Conservation (phyloP, 1,140 invertebrate species). For the Macrocentrus cingulum region DNA sequence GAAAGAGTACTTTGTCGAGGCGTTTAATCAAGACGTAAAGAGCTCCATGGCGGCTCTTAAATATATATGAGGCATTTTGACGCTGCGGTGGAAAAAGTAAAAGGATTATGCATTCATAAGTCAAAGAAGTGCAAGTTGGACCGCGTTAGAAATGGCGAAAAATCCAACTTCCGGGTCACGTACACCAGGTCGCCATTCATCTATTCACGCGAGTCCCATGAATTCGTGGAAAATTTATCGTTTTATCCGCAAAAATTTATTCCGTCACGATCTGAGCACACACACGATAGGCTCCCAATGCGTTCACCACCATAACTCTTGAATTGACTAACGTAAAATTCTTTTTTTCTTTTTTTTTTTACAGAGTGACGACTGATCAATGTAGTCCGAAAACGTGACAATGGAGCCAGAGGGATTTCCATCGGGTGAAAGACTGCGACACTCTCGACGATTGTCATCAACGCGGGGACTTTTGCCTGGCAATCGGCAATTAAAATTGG, state of each 20-base stretch:
- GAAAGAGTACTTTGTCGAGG: no score
- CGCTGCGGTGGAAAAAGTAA: neutral
- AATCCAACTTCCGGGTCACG: conserved; percentile 27
- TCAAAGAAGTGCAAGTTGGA: neutral
- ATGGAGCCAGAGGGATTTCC: conserved; percentile 33
- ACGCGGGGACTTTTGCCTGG: conserved; percentile 57
- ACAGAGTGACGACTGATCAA: neutral
- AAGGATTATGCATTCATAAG: neutral
- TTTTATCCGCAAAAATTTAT: conserved; percentile 30
- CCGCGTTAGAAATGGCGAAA: conserved; percentile 9
- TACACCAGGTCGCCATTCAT: conserved; percentile 28
- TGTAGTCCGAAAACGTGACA: conserved; percentile 32
- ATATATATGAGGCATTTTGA: no score
- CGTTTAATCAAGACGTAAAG: neutral
- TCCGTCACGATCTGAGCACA: conserved; percentile 17
- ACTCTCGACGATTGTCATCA: conserved; percentile 60
- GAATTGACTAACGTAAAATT: neutral
- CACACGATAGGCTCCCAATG: conserved; percentile 14
- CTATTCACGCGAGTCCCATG: conserved; percentile 27
- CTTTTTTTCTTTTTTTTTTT: neutral
- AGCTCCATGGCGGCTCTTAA: neutral
- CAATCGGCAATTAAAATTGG: neutral
- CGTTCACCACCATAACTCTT: neutral
- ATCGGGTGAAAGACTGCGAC: conserved; percentile 40
- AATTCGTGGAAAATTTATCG: conserved; percentile 29